These are phyloP conservation scores for Sinodicranocentrus sp. DNA, from an alignment of 2,888 invertebrate species.

Conservation along the genomic window DNA sequence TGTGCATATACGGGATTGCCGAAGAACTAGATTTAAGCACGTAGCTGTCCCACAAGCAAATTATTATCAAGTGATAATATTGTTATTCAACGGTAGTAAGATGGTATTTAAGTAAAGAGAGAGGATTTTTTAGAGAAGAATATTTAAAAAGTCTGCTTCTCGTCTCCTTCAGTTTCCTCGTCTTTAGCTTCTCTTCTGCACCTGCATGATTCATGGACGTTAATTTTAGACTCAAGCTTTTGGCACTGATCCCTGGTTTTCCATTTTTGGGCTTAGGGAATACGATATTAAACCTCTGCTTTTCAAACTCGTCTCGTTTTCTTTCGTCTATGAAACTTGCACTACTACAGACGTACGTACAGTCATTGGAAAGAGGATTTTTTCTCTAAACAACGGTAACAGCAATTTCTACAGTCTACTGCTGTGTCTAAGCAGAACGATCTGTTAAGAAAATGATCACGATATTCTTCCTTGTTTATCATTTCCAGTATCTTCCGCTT, in stretches of 20 bases:
- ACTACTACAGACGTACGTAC: background rate
- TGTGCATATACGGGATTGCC: too few relatives aligned
- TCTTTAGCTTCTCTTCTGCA: slow-evolving; percentile 65
- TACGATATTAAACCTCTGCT: slow-evolving; percentile 74
- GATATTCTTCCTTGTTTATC: slow-evolving; percentile 54
- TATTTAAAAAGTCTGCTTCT: too few relatives aligned
- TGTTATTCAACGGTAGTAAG: too few relatives aligned
- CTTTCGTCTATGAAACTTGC: slow-evolving; percentile 2
- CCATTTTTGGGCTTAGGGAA: slow-evolving; percentile 73
- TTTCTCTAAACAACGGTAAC: too few relatives aligned
- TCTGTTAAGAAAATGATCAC: slow-evolving; percentile 25
- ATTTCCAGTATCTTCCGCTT: slow-evolving; percentile 55
- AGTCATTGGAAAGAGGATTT: background rate
- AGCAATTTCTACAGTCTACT: background rate
- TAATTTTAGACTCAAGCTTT: slow-evolving; percentile 76
- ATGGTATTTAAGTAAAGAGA: too few relatives aligned
- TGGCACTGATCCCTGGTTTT: slow-evolving; percentile 74
- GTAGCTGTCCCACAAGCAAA: too few relatives aligned
- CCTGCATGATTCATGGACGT: slow-evolving; percentile 76
- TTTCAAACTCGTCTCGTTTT: slow-evolving; percentile 44
- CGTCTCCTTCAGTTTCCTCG: slow-evolving; percentile 28
- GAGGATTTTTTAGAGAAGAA: too few relatives aligned
- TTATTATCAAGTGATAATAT: too few relatives aligned
- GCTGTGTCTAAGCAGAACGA: too few relatives aligned
- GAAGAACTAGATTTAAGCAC: too few relatives aligned